Base-by-base conservation (phyloP, 1,140 invertebrate species). In the Brachionus plicatilis region DNA sequence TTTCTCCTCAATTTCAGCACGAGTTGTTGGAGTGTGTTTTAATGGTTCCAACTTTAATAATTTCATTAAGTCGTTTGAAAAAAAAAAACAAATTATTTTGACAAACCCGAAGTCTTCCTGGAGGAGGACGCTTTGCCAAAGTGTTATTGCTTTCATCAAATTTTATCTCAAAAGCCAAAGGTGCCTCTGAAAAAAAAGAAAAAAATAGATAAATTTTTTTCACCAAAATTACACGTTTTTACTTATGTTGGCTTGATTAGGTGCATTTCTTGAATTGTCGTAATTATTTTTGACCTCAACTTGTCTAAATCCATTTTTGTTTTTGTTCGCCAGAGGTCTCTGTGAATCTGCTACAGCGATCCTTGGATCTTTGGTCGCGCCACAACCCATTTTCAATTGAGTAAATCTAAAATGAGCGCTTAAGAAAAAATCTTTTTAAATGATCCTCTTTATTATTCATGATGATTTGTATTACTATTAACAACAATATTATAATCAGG, bases 221-320 rank as follows among this genome's bases (percentile, higher is more conserved):
- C 41, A 14, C 7, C 2, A 75, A 12, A 45, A 8, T 0, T 0
- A n/a, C 12, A 11, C 3, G 2, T 24, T 70, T 70, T 50, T 76
- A 50, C 41, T 76, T 50, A n/a, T 76, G 12, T 76, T 76, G 0
- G 20, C 14, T 14, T 17, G 79, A 12, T 60, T 60, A 8, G 53
- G 20, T 24, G 17, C 20, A 45, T 47, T 82, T 20, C 33, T 20
- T 5, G 17, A 37, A 41, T 60, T 80, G 17, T 80, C 47, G n/a
- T 17, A 43, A 43, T 37, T 27, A 47, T 68, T 68, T 43, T 60
- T 82, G 50, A 82, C 12, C 53, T 82, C 79, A 65, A 82, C 79
- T 43, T 82, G 50, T 60, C 43, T 82, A 12, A 82, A 82, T 41
- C 79, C 79, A 82, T 82, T 82, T 68, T 82, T 60, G 37, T 60